phyloP scores from a whole-genome alignment of 1,140 invertebrate species.

The Thalassaphorura encarpata region DNA sequence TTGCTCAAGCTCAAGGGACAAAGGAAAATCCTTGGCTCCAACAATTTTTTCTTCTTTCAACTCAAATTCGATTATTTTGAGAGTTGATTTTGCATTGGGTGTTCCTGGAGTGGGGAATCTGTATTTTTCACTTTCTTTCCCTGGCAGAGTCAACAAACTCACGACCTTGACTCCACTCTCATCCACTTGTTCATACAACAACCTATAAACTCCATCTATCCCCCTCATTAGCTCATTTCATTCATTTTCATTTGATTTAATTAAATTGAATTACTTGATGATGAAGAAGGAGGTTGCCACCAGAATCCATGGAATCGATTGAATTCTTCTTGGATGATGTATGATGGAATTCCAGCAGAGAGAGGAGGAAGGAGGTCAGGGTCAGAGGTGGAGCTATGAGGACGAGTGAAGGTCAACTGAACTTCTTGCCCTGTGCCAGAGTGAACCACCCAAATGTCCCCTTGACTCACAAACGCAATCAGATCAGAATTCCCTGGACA shows the following conservation, averaged over 20 bases:
- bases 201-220: slow-evolving; percentile 63
- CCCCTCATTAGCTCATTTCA: not conserved
- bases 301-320: slow-evolving; percentile 90
- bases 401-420: not conserved
- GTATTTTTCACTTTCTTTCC: slow-evolving; percentile 38
- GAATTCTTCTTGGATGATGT: slow-evolving; percentile 98
- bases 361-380: slow-evolving; percentile 51
- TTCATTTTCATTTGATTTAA: slow-evolving; percentile 3
- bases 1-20: slow-evolving; percentile 34
- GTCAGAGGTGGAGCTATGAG: not conserved
- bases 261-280: slow-evolving; percentile 42
- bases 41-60: slow-evolving; percentile 45
- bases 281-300: slow-evolving; percentile 90
- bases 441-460: slow-evolving; percentile 82
- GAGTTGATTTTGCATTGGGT: slow-evolving; percentile 74
- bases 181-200: slow-evolving; percentile 94
- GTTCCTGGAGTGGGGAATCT: slow-evolving; percentile 85
- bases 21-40: not conserved
- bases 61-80: slow-evolving; percentile 80
- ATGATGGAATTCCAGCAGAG: slow-evolving; percentile 85
- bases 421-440: slow-evolving; percentile 53
- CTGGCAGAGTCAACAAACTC: slow-evolving; percentile 59
- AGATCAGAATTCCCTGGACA: slow-evolving; percentile 78
- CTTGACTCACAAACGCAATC: slow-evolving; percentile 78
- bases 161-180: slow-evolving; percentile 87